A percentile compares a stretch with the other conserved stretches of the same genome.
Evolutionary conservation across 2,113 vertebrate species (phyloP).

Genomic region (Leptosomus discolor): DNA sequence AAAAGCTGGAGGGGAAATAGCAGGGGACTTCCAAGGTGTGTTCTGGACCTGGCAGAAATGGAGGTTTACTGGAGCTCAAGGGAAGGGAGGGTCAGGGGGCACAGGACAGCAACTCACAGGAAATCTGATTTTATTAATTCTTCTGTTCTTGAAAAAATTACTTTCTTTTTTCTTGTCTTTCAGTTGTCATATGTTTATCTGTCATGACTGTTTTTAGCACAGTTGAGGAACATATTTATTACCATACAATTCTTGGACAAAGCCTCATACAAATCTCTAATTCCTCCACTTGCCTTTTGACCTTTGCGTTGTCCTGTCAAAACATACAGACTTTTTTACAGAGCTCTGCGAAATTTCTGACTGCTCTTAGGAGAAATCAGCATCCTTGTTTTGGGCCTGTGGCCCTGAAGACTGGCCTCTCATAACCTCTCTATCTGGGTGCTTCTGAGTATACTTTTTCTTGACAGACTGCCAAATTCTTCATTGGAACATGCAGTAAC

Average conservation of each 20-base stretch:
- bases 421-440: rapidly evolving
- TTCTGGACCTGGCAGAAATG: not conserved
- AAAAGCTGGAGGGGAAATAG: not conserved
- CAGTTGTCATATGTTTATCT: not conserved
- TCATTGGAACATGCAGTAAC: not conserved
- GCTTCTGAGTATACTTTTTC: not conserved
- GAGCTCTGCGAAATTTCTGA: not conserved
- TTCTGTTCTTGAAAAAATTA: not conserved
- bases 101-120: not conserved
- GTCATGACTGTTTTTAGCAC: not conserved
- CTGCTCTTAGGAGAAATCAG: not conserved
- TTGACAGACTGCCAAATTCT: not conserved
- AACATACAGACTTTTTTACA: not conserved
- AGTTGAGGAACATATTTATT: not conserved
- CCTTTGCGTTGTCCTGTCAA: not conserved
- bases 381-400: not conserved
- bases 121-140: not conserved
- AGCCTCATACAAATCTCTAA: not conserved
- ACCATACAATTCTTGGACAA: not conserved
- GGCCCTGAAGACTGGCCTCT: not conserved
- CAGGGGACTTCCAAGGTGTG: not conserved
- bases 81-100: not conserved
- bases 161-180: not conserved
- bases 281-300: not conserved
- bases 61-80: not conserved